These are phyloP conservation scores for Lasioglossum pauxillum DNA, from an alignment of 2,888 invertebrate genomes.

Conservation along the genomic window DNA sequence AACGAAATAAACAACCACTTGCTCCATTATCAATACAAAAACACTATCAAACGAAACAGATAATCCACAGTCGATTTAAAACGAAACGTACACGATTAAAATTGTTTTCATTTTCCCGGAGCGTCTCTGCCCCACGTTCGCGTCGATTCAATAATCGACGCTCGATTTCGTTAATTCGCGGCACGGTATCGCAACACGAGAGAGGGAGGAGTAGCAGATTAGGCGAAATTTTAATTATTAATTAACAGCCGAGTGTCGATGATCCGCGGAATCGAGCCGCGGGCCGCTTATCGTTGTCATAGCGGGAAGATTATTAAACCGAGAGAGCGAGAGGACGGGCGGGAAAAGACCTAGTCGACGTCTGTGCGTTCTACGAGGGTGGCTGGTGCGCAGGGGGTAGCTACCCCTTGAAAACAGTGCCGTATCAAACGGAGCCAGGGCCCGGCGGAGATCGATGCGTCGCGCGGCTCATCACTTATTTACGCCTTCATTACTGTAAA, in stretches of 20 bases:
- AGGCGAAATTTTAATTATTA: conserved; percentile 39
- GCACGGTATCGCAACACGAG: background rate
- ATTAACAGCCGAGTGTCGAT: conserved; percentile 48
- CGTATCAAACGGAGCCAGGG: conserved; percentile 54
- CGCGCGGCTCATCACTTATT: conserved; percentile 80
- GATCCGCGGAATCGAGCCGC: conserved; percentile 27
- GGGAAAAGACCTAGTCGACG: conserved; percentile 55
- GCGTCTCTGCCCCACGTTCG: background rate
- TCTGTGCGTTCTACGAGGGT: conserved; percentile 39
- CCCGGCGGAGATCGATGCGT: conserved; percentile 74
- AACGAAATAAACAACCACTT: background rate
- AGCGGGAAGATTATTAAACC: conserved; percentile 60
- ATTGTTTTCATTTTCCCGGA: background rate
- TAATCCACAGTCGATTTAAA: background rate
- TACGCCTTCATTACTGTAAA: conserved; percentile 83
- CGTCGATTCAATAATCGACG: background rate
- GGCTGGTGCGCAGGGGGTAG: conserved; percentile 33
- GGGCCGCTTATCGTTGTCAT: conserved; percentile 46
- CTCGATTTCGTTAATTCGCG: background rate
- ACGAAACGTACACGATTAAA: background rate
- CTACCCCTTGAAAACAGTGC: conserved; percentile 46
- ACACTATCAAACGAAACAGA: background rate
- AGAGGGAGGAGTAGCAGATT: background rate
- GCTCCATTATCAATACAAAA: too few relatives aligned
- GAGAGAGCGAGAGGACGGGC: conserved; percentile 19